These are phyloP conservation scores for Hetaerina titia DNA, from an alignment of 2,888 invertebrate species.

Conservation along the genomic window DNA sequence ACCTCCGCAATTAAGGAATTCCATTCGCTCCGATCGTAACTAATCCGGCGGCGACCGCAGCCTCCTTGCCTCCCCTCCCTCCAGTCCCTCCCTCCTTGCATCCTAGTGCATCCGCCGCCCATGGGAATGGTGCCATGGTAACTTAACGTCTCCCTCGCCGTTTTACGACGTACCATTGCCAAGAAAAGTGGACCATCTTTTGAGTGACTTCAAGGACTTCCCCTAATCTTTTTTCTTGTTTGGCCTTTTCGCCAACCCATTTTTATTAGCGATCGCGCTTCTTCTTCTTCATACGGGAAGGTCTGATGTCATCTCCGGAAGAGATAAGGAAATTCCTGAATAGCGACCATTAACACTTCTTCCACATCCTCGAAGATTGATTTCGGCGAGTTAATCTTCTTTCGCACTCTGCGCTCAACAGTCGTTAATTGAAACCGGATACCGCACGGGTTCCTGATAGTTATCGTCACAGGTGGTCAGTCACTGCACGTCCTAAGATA, in stretches of 20 bases:
- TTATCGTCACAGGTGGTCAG: too few relatives aligned
- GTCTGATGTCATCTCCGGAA: neutral
- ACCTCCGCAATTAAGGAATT: neutral
- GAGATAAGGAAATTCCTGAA: neutral
- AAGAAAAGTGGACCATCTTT: neutral
- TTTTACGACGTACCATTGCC: neutral
- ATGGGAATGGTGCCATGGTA: neutral
- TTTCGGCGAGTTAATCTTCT: too few relatives aligned
- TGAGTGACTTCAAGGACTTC: neutral
- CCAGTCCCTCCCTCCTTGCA: too few relatives aligned
- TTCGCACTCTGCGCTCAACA: too few relatives aligned
- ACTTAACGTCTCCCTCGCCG: neutral
- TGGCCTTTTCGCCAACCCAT: neutral
- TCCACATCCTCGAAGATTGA: neutral
- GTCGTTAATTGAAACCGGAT: too few relatives aligned
- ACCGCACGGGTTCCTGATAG: too few relatives aligned
- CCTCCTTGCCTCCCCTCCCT: neutral
- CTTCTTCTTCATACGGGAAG: neutral
- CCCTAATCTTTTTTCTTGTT: neutral
- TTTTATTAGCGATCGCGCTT: neutral
- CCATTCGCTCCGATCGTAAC: neutral
- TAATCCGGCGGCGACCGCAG: neutral
- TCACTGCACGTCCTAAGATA: too few relatives aligned
- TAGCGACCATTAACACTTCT: neutral
- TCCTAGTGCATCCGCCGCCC: neutral